A percentile compares a stretch with the other conserved stretches of the same genome.
phyloP scores from a whole-genome alignment of 2,888 invertebrate species.

The Scaptomyza reducta region DNA sequence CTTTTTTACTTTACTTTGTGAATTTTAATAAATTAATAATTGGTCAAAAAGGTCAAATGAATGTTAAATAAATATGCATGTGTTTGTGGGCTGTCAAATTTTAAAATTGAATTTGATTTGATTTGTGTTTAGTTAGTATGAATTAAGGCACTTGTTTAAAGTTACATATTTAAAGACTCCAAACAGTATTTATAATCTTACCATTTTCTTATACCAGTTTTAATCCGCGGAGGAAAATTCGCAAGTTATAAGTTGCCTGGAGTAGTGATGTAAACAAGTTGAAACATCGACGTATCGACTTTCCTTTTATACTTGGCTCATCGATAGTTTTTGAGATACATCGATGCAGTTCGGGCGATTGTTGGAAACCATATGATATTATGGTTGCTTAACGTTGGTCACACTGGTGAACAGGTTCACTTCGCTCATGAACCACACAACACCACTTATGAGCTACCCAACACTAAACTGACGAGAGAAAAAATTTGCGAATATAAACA shows the following conservation, averaged over 20 bases:
- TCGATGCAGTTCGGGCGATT: not conserved
- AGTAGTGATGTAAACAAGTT: constrained; percentile 31
- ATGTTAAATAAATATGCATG: constrained; percentile 36
- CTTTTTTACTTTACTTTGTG: not conserved
- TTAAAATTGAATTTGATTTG: constrained; percentile 4
- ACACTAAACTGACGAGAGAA: not conserved
- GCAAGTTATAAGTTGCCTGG: constrained; percentile 17
- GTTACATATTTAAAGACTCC: not conserved
- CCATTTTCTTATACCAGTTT: constrained; percentile 30
- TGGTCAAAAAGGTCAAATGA: constrained; percentile 50
- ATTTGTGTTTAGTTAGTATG: not conserved
- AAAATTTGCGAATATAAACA: constrained; percentile 6
- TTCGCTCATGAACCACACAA: not conserved
- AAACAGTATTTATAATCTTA: constrained; percentile 15
- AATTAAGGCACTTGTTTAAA: not conserved
- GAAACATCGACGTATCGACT: constrained; percentile 2
- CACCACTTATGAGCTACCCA: not conserved
- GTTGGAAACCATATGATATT: not conserved
- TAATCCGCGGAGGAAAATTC: constrained; percentile 8
- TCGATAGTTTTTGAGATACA: constrained; percentile 1
- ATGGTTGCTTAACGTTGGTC: not conserved
- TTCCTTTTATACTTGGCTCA: not conserved
- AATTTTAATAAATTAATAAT: constrained; percentile 4
- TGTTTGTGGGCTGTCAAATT: constrained; percentile 4
- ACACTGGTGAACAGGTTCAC: not conserved